A percentile compares a stretch with the other conserved stretches of the same genome.
Conservation (phyloP, 30 jellyfish, hydroid and myxozoan genomes). For the Cassiopea xamachana region DNA sequence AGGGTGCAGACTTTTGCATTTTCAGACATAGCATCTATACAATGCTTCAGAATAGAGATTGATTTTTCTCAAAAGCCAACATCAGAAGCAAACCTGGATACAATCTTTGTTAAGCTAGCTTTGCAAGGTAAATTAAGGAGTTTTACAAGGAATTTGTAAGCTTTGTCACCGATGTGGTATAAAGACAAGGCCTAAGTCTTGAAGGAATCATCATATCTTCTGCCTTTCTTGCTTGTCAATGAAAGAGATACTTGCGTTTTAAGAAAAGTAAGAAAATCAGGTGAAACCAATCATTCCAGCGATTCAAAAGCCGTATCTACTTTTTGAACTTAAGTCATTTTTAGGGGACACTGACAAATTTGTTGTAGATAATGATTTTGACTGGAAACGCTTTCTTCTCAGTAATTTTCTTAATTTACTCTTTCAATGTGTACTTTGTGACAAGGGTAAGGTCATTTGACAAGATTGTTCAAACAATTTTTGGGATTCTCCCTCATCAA, state of each 20-base stretch:
- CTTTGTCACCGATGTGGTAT: slow-evolving; percentile 60
- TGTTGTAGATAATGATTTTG: slow-evolving; percentile 11
- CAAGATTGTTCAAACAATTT: not conserved
- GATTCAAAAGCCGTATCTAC: slow-evolving; percentile 7
- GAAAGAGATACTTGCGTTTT: slow-evolving; percentile 20
- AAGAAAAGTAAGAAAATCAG: not conserved
- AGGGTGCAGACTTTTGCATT: slow-evolving; percentile 21
- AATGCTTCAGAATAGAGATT: slow-evolving; percentile 21
- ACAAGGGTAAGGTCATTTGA: not conserved
- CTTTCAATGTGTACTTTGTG: slow-evolving; percentile 5
- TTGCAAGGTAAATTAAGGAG: slow-evolving; percentile 16
- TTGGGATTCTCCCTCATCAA: not conserved
- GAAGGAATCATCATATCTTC: slow-evolving; percentile 34
- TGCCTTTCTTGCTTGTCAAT: slow-evolving; percentile 1
- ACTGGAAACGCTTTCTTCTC: slow-evolving; percentile 9
- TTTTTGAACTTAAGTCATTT: not conserved
- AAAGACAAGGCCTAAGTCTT: slow-evolving; percentile 50
- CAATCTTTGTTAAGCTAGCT: slow-evolving; percentile 1
- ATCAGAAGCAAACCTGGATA: slow-evolving; percentile 52
- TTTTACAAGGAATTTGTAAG: slow-evolving; percentile 41
- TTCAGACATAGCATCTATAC: slow-evolving; percentile 31
- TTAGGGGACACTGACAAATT: not conserved
- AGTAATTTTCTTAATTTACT: not conserved
- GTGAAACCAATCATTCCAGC: slow-evolving; percentile 18
- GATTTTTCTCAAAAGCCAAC: slow-evolving; percentile 54